Evolutionary conservation across 1,140 invertebrate species (phyloP), one percentile per base, ranked within the genome.

Genomic region (Drosophila azteca): DNA sequence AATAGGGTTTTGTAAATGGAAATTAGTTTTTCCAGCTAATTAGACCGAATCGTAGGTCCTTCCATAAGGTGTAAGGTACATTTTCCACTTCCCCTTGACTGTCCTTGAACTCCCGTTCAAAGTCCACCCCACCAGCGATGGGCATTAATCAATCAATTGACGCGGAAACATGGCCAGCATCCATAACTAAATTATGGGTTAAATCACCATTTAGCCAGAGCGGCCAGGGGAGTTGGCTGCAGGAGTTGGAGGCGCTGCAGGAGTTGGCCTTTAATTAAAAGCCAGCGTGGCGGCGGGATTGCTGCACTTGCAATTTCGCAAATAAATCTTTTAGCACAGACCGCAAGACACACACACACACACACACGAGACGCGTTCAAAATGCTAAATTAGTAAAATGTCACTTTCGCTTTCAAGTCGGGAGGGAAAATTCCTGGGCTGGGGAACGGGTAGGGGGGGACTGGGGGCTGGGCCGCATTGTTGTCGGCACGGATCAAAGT

Each of bases 351-450:
- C 55, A 82, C 77, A 60, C 55, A 57, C 29, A 31, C 64, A 82
- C 77, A 60, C 55, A 82, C 77, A 60, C 55, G 60, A 66, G 66
- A 65, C 77, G 77, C 82, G 74, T 85, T 85, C 82, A 85, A 85
- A 85, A 87, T 85, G 83, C 83, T 88, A 88, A 88, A 88, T 88
- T 88, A 88, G 83, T 88, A 83, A 88, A 87, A 88, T 88, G 83
- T 88, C 83, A 88, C 83, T 88, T 88, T 88, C 83, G 83, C 79
- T 88, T 88, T 87, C 68, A 88, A 82, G 75, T 83, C 58, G 66
- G 8, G 52, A n/a, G 11, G 13, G 55, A 62, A 43, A 58, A 66
- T 66, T 66, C 59, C 51, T 57, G 44, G 26, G 54, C 51, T 57
- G 44, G 26, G 54, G 64, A 41, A 17, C 39, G 35, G 41, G 50